A percentile compares a stretch with the other conserved stretches of the same genome.
Conservation (phyloP, 2,113 vertebrate species). For the Tinamus guttatus region DNA sequence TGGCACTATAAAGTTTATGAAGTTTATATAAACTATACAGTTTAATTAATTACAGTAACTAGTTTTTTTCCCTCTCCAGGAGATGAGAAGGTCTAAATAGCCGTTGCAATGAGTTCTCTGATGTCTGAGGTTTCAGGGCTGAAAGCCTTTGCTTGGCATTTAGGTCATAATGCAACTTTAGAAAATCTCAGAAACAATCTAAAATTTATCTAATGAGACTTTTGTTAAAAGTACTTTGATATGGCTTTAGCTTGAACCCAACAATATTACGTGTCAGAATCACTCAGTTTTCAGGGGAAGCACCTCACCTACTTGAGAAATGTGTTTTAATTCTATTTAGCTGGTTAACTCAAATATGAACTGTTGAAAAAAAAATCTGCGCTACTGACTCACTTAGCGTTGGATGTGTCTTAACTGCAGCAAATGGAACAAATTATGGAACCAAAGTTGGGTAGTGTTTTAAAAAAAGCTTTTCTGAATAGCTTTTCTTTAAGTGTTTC, state of each 20-base stretch:
- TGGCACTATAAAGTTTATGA: background rate
- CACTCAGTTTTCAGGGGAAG: background rate
- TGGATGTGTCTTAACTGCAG: background rate
- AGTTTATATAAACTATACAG: too few relatives aligned
- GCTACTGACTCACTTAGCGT: background rate
- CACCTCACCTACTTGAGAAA: background rate
- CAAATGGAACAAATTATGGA: background rate
- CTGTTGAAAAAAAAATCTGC: background rate
- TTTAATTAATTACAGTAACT: background rate
- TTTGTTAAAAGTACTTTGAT: background rate
- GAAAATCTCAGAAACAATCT: background rate
- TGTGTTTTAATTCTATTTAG: background rate
- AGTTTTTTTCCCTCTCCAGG: background rate
- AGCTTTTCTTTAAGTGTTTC: background rate
- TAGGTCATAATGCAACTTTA: background rate
- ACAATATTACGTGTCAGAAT: background rate
- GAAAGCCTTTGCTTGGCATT: background rate
- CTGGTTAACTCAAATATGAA: background rate
- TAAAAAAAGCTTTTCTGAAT: background rate
- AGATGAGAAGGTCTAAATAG: background rate
- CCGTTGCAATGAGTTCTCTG: background rate
- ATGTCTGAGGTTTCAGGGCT: background rate
- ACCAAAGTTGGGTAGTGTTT: background rate
- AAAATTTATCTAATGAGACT: background rate
- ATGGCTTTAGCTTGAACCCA: background rate